Conservation (phyloP, 1,140 invertebrate species). For the Caenorhabditis inopinata region DNA sequence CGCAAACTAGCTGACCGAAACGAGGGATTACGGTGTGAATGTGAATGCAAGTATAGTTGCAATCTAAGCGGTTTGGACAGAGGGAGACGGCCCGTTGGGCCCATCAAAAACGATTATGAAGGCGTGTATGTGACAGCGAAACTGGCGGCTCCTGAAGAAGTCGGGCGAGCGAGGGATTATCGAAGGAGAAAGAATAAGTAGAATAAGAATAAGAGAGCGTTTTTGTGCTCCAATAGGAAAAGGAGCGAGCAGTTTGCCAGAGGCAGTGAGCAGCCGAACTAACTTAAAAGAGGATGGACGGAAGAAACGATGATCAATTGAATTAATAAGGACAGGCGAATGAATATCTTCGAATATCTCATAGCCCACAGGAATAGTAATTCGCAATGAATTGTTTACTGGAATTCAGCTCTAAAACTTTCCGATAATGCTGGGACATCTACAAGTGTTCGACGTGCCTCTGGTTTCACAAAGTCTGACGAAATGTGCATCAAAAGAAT, state of each 20-base stretch:
- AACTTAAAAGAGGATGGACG: not conserved
- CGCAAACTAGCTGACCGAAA: not conserved
- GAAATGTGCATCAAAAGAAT: too few species aligned
- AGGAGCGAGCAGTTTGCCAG: conserved; percentile 13
- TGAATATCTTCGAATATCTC: too few species aligned
- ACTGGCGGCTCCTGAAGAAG: not conserved
- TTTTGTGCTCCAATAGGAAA: conserved; percentile 29
- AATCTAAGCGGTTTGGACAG: conserved; percentile 9
- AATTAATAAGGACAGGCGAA: not conserved
- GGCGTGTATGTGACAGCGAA: conserved; percentile 28
- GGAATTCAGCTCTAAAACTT: too few species aligned
- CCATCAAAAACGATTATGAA: conserved; percentile 34
- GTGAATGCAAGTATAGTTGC: conserved; percentile 20
- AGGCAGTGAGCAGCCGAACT: conserved; percentile 7
- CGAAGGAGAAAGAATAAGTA: not conserved
- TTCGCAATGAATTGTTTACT: too few species aligned
- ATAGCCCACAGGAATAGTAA: too few species aligned
- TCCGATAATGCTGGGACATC: too few species aligned
- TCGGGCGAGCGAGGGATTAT: not conserved
- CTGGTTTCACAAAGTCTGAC: too few species aligned
- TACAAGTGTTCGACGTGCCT: too few species aligned
- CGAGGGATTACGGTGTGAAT: conserved; percentile 5
- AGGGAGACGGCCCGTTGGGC: not conserved
- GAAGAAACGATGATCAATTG: not conserved
- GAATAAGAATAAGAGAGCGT: not conserved